Evolutionary conservation across 2,888 invertebrate genomes (phyloP).

Genomic region (Ennomos erosarius): DNA sequence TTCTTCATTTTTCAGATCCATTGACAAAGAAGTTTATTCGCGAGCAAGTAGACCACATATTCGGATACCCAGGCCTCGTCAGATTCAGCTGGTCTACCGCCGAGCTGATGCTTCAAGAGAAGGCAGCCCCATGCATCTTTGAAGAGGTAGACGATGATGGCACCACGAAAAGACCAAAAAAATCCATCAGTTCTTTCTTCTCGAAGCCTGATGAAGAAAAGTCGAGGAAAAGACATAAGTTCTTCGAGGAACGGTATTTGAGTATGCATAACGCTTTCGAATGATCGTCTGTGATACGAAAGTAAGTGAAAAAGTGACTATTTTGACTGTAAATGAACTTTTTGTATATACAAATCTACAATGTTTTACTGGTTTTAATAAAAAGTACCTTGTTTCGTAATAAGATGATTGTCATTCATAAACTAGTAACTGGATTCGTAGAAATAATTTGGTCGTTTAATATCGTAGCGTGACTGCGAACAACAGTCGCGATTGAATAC

Average conservation of each 20-base stretch:
- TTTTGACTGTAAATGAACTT: too few relatives aligned
- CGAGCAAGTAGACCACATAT: constrained; percentile 93
- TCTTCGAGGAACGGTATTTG: constrained; percentile 88
- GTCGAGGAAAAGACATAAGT: constrained; percentile 85
- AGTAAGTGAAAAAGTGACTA: constrained; percentile 36
- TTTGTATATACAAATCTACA: too few relatives aligned
- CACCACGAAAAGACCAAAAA: constrained; percentile 65
- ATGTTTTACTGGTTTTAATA: too few relatives aligned
- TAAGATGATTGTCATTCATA: constrained; percentile 1
- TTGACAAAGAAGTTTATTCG: constrained; percentile 95
- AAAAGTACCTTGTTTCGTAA: neutral
- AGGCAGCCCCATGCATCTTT: constrained; percentile 90
- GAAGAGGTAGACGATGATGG: constrained; percentile 86
- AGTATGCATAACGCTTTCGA: constrained; percentile 80
- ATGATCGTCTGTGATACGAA: constrained; percentile 40
- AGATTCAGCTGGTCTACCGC: constrained; percentile 99
- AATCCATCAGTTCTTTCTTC: constrained; percentile 87
- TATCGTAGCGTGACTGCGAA: constrained; percentile 24
- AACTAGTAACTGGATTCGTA: constrained; percentile 1
- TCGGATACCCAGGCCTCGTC: constrained; percentile 97
- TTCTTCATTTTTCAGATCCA: constrained; percentile 88
- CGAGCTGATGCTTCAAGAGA: constrained; percentile 90
- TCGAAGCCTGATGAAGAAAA: constrained; percentile 63
- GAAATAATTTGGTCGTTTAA: constrained; percentile 29
- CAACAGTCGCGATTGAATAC: constrained; percentile 26